Evolutionary conservation across 2,888 invertebrate genomes (phyloP), one percentile per base, ranked within the genome.

Genomic region (Chouioia cunea): DNA sequence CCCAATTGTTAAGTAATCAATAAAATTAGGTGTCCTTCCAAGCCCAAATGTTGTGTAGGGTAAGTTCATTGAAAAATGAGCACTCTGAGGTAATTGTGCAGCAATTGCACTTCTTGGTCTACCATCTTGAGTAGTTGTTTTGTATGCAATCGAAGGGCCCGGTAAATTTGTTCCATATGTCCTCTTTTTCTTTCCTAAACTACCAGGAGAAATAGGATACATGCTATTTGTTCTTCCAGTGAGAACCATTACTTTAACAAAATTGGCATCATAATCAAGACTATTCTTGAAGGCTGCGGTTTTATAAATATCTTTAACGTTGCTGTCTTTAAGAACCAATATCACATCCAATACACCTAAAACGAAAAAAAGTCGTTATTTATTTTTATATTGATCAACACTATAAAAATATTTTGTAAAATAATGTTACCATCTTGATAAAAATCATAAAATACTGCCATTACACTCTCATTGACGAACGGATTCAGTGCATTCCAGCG

Each of bases 1-100:
- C 10, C 96, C 95, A 1, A 97, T 95, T 66, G 90, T 91, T 46
- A 99, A 87, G 14, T 90, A 91, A 81, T 99, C 98, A 0, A 99
- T 95, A 87, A 99, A 99, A 87, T 99, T 99, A 1, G 99, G 98
- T 47, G 97, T 97, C 71, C 97, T 91, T 2, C 99, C 99, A n/a
- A 99, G 88, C 1, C 99, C 99, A 86, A 99, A 99, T 75, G 97
- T 93, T 0, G 94, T 93, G 85, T 96, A 99, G 0, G 99, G 99
- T 67, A 98, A 87, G 85, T 97, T 96, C n/a, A 99, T 88, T 1
- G 97, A 91, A 83, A 94, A 93, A 83, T 97, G 94, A 1, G 97
- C 94, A 23, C 97, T 96, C 85, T 97, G 97, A 0, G 96, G 92
- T 57, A 97, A 85, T 83, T 99, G 98, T 0, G 94, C 93, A 63